phyloP scores from a whole-genome alignment of 37 sponge, comb jelly and placozoan genomes.

The Chondrosia reniformis region DNA sequence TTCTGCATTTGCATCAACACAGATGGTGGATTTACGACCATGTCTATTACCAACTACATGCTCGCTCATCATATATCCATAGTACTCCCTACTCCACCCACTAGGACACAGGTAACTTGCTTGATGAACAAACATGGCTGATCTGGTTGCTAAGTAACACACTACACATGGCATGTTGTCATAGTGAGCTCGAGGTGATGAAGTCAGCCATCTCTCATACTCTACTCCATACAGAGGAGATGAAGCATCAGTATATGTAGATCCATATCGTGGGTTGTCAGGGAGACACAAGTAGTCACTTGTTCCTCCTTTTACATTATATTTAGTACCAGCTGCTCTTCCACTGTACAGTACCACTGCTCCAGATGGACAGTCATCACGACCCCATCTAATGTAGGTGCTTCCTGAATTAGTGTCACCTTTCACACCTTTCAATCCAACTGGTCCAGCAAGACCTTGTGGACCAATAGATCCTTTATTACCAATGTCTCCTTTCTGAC shows the following conservation, averaged over 20 bases:
- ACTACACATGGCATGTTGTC: conserved; percentile 55
- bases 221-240: conserved; percentile 28
- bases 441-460: background rate
- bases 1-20: conserved; percentile 40
- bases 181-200: background rate
- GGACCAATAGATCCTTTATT: background rate
- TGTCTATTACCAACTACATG: too few relatives aligned
- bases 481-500: too few relatives aligned
- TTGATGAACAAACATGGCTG: conserved; percentile 32
- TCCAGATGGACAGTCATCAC: background rate
- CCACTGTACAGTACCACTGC: conserved; percentile 1
- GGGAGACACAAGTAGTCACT: conserved; percentile 52
- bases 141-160: conserved; percentile 28
- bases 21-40: conserved; percentile 20
- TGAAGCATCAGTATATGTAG: background rate
- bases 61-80: conserved; percentile 50
- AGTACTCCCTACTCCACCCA: conserved; percentile 46
- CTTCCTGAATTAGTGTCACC: background rate
- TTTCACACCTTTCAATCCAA: background rate
- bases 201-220: conserved; percentile 16
- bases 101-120: conserved; percentile 36
- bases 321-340: background rate
- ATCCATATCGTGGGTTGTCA: conserved; percentile 15
- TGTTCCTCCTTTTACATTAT: conserved; percentile 34
- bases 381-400: conserved; percentile 7